Base-by-base conservation (phyloP, 1,140 invertebrate genomes). In the Pachypsylla venusta region DNA sequence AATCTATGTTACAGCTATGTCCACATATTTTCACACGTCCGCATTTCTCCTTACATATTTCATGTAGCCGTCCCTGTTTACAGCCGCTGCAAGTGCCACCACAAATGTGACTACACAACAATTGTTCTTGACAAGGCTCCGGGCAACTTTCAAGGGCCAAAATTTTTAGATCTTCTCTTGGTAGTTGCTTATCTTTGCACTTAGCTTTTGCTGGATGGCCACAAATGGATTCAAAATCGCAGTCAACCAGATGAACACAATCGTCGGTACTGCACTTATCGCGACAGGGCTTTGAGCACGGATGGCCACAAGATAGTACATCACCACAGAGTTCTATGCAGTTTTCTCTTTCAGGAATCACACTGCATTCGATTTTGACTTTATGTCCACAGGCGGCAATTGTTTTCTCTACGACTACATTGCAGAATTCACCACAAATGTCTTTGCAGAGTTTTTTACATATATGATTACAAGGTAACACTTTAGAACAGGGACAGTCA, bases 1-100 rank as follows among this genome's bases (percentile, higher is more conserved):
- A 83, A 0, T 77, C 76, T 27, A 74, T 75, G 26, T 74, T 68
- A 67, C 85, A 87, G 70, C 82, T 62, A 64, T 81, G 79, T 13
- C 71, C 71, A 70, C 79, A 81, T 48, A 79, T 74, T 24, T 71
- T 66, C 28, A 63, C 59, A 53, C 72, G 65, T 30, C 71, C 70
- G 67, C 79, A 81, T 13, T 70, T 66, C 57, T 77, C 70, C 53
- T 67, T 63, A 64, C 79, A 81, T 16, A 54, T 62, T 26, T 59
- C 28, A 67, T 81, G 79, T 27, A 80, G 64, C 42, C 76, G 66
- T n/a, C 78, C 77, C 62, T 73, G 69, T 24, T 68, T 67, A 65
- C 79, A 80, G 24, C 60, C 25, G 7, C 71, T 70, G 66, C 76
- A 77, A 12, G 60, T 68, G 54, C 74, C 74, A 14, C 61, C 64